Base-by-base conservation (phyloP, 2,113 vertebrate genomes). In the Mus pahari region DNA sequence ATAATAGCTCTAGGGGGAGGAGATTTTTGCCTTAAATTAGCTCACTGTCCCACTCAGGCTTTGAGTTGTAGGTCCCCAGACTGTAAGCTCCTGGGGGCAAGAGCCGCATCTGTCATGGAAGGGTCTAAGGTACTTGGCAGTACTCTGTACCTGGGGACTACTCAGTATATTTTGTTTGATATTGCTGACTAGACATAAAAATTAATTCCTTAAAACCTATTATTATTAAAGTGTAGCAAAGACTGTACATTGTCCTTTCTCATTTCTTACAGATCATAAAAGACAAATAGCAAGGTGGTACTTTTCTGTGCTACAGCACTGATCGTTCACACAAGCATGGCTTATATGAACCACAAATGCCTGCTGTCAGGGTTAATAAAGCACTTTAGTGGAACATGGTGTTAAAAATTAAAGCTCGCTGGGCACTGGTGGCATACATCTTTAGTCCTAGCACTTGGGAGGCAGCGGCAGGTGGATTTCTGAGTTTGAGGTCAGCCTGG, bases 191-290 rank as follows among this genome's bases (percentile, higher is more conserved):
- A 96, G 82, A 84, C 62, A 88, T 60, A 84, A 81, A 94, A 73
- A 81, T 45, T 50, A 48, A 88, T 42, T 68, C 84, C 94, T 92
- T 84, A 42, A 92, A 90, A 90, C 48, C 82, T 74, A 97, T 68
- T 70, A 96, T 96, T 98, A 92, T 95, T 98, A 94, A 95, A 97
- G 88, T 90, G 64, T 86, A 96, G 93, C 93, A 88, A 88, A 88
- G 62, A 87, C 48, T 70, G 14, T 39, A 55, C 36, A 42, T 17
- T 50, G 71, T 92, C 95, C 28, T 53, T 86, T 93, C 75, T 96
- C 26, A 89, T 92, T 96, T 79, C 60, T 95, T 24, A 53, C 22
- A 82, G 68, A 75, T 36, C 16, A 0, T 90, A 90, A 28, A 64
- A 88, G 45, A 66, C 45, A 36, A 24, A 36, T 55, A 66, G 64